Percentiles rank a stretch among this genome's conserved stretches.
Conservation (phyloP, 1,140 invertebrate genomes). For the Solen grandis region DNA sequence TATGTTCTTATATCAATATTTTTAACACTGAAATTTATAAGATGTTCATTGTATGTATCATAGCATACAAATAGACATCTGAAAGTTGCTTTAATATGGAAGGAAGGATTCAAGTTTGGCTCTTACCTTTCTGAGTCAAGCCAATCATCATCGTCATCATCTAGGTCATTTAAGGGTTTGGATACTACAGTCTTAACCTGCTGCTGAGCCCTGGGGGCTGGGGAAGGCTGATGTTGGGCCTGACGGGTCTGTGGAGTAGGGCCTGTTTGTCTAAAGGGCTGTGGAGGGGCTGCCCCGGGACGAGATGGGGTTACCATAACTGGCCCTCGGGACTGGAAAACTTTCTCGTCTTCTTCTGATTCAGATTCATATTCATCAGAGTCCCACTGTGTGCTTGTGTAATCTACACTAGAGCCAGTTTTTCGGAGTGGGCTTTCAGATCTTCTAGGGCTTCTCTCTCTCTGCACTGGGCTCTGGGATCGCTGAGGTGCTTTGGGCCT, state of each 20-base stretch:
- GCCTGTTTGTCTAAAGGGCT: conserved; percentile 2
- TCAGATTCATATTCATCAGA: conserved; percentile 65
- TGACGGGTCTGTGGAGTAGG: conserved; percentile 34
- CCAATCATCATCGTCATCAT: conserved; percentile 66
- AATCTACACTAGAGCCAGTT: conserved; percentile 72
- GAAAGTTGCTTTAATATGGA: too few relatives aligned
- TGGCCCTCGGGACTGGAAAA: conserved; percentile 45
- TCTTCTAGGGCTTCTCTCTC: conserved; percentile 4
- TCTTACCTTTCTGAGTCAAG: conserved; percentile 56
- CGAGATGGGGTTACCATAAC: conserved; percentile 59
- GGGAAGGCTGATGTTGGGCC: conserved; percentile 34
- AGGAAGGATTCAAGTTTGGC: too few relatives aligned
- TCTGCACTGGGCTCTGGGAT: conserved; percentile 39
- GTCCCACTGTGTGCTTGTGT: conserved; percentile 75
- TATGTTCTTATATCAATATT: too few relatives aligned
- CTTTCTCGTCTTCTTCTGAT: conserved; percentile 61
- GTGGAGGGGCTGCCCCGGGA: conserved; percentile 45
- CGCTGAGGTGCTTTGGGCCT: conserved; percentile 39
- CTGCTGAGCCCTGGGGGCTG: conserved; percentile 58
- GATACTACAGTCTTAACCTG: conserved; percentile 58
- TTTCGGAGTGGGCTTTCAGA: conserved; percentile 43
- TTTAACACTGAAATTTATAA: too few relatives aligned
- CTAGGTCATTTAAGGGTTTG: conserved; percentile 64
- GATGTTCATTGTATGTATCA: too few relatives aligned
- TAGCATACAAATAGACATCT: too few relatives aligned